These are phyloP conservation scores for Diplogasteroides magnus DNA, from an alignment of 1,140 invertebrate species.

Conservation along the genomic window DNA sequence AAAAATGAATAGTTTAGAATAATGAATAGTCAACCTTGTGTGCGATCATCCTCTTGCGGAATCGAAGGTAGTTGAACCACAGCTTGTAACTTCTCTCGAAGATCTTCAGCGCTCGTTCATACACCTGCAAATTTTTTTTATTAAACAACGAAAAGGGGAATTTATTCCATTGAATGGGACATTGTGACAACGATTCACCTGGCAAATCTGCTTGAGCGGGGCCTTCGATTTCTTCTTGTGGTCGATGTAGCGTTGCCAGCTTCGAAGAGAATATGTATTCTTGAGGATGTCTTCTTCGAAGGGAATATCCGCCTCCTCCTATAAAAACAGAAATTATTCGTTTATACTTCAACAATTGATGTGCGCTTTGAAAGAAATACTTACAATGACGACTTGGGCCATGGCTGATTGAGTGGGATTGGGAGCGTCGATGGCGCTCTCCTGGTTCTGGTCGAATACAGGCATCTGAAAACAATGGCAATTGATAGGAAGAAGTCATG, in stretches of 20 bases:
- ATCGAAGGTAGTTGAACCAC: slow-evolving; percentile 88
- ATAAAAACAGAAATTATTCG: not conserved
- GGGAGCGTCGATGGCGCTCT: no score
- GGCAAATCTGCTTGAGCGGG: slow-evolving; percentile 62
- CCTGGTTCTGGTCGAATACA: no score
- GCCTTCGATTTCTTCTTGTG: slow-evolving; percentile 75
- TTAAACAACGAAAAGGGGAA: not conserved
- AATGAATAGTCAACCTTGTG: slow-evolving; percentile 57
- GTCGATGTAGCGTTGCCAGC: slow-evolving; percentile 94
- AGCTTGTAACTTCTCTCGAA: slow-evolving; percentile 94
- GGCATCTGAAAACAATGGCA: no score
- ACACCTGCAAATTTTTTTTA: slow-evolving; percentile 56
- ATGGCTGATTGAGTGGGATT: no score
- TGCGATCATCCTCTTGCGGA: slow-evolving; percentile 75
- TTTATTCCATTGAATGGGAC: not conserved
- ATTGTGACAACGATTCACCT: slow-evolving; percentile 9
- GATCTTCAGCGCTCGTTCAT: slow-evolving; percentile 88
- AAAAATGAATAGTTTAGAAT: not conserved
- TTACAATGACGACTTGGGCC: no score
- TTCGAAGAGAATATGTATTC: slow-evolving; percentile 95
- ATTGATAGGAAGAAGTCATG: no score
- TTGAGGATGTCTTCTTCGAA: slow-evolving; percentile 96
- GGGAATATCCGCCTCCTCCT: slow-evolving; percentile 86
- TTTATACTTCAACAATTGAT: no score
- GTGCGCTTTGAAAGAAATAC: no score